Evolutionary conservation across 2,113 vertebrate species (phyloP).

Genomic region (Oreochromis spilurus): DNA sequence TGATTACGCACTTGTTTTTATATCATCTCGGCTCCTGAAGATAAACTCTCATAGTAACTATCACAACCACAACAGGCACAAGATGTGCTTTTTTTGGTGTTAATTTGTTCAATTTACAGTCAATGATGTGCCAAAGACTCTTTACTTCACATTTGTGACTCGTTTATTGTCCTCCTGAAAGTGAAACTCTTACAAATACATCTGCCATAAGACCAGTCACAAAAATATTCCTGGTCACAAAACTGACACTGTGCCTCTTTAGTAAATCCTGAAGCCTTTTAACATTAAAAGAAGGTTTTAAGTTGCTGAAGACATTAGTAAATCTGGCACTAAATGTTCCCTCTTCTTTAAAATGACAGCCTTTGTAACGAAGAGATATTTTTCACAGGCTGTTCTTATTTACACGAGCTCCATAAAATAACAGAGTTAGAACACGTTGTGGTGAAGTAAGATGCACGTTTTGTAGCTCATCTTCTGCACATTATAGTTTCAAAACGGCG

Average conservation of each 20-base stretch:
- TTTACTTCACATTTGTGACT: background rate
- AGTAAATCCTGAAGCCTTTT: background rate
- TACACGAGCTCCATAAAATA: background rate
- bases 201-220: background rate
- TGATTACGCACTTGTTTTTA: background rate
- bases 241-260: background rate
- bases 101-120: background rate
- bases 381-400: background rate
- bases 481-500: background rate
- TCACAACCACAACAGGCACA: background rate
- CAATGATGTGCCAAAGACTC: too few species aligned
- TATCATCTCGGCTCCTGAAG: background rate
- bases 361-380: background rate
- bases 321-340: background rate
- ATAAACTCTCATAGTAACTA: background rate
- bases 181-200: background rate
- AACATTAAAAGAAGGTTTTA: background rate
- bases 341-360: background rate
- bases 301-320: background rate
- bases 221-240: background rate
- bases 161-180: background rate
- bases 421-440: background rate
- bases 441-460: background rate
- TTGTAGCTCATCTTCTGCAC: background rate
- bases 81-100: background rate